A percentile compares a stretch with the other conserved stretches of the same genome.
Evolutionary conservation across 2,113 vertebrate species (phyloP).

Genomic region (Coptodon bakossiorum): DNA sequence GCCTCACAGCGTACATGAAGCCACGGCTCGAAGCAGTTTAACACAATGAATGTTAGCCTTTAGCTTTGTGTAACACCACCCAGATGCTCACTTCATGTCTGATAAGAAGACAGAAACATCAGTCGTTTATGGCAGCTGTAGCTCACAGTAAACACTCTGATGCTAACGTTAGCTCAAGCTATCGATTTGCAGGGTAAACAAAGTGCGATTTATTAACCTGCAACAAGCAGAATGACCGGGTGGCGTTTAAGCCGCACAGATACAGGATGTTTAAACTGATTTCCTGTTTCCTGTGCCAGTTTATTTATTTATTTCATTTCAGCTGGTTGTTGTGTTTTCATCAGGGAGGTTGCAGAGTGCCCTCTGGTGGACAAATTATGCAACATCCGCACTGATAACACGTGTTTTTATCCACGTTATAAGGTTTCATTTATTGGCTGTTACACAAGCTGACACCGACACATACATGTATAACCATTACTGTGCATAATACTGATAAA

Average conservation of each 20-base stretch:
- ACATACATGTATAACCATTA: not conserved
- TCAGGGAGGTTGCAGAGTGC: not conserved
- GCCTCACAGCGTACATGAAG: not conserved
- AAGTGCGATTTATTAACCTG: not conserved
- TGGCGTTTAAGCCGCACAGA: not conserved
- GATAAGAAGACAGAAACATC: not conserved
- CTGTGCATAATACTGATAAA: fast-evolving
- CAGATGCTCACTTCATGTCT: not conserved
- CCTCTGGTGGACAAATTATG: not conserved
- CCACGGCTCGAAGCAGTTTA: not conserved
- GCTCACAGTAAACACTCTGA: not conserved
- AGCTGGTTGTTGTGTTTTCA: not conserved
- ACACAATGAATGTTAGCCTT: not conserved
- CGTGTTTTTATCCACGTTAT: not conserved
- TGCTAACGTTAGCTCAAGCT: not conserved
- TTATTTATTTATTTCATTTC: not conserved
- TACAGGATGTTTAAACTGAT: not conserved
- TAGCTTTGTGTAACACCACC: not conserved
- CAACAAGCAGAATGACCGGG: fast-evolving
- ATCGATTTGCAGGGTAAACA: not conserved
- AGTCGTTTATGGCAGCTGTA: not conserved
- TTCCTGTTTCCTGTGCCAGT: not conserved
- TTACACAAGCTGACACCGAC: not conserved
- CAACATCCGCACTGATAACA: not conserved
- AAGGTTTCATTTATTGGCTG: not conserved